Conservation (phyloP, 2,888 invertebrate genomes). For the Andrena camellia region DNA sequence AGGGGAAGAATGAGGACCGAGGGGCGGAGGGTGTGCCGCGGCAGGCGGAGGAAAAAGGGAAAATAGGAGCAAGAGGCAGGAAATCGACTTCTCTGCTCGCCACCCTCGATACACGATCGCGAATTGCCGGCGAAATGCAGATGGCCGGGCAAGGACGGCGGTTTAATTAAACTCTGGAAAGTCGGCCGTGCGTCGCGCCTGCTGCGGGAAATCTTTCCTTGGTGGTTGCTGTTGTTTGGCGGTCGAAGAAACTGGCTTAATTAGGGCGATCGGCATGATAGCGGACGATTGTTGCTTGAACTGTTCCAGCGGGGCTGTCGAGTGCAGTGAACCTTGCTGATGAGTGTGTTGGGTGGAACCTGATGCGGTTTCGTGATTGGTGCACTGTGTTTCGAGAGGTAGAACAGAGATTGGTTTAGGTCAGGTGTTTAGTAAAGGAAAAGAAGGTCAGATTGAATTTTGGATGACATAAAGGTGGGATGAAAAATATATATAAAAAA, state of each 20-base stretch:
- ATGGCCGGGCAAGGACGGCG: constrained; percentile 49
- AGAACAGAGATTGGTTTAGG: no score
- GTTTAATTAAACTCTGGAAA: constrained; percentile 78
- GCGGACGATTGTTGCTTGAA: background rate
- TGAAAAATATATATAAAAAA: no score
- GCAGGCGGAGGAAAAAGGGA: constrained; percentile 1
- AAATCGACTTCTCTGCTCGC: constrained; percentile 26
- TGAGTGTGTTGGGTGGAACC: background rate
- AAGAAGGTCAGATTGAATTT: no score
- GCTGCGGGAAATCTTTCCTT: constrained; percentile 48
- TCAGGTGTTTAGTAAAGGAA: no score
- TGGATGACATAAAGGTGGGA: no score
- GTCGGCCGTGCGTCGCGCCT: constrained; percentile 37
- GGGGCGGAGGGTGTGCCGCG: background rate
- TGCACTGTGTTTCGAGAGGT: background rate
- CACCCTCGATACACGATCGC: constrained; percentile 9
- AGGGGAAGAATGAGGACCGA: constrained; percentile 27
- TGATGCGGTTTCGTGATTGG: background rate
- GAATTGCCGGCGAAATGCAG: constrained; percentile 26
- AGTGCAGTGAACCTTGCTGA: background rate
- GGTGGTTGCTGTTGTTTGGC: background rate
- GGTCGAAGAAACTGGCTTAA: constrained; percentile 1
- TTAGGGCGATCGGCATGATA: constrained; percentile 9
- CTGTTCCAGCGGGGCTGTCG: background rate
- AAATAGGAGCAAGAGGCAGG: constrained; percentile 21